Conservation (phyloP, 2,113 vertebrate species). For the Sinocyclocheilus grahami region DNA sequence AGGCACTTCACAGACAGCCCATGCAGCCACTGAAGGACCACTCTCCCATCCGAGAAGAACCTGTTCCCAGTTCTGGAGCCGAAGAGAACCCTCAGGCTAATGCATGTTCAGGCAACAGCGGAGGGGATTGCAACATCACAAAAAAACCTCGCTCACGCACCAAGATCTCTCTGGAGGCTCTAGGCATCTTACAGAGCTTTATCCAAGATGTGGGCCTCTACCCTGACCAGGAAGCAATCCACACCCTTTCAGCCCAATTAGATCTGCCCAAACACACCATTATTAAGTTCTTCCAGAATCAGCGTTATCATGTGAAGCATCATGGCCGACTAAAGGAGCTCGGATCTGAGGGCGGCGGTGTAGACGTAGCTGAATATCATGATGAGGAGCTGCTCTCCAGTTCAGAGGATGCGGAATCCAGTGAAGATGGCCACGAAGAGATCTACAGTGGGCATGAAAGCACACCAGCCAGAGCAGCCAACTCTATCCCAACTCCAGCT, state of each 20-base stretch:
- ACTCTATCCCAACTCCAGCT: constrained; percentile 59
- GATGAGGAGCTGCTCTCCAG: constrained; percentile 97
- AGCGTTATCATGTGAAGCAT: constrained; percentile 97
- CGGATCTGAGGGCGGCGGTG: constrained; percentile 82
- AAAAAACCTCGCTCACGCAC: constrained; percentile 97
- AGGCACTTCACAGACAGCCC: constrained; percentile 91
- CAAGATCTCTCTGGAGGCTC: constrained; percentile 95
- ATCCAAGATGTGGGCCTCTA: constrained; percentile 98
- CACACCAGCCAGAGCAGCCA: constrained; percentile 53
- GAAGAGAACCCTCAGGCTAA: constrained; percentile 68
- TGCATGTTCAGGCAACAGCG: constrained; percentile 66
- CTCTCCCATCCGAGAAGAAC: constrained; percentile 90
- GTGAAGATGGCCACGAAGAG: constrained; percentile 93
- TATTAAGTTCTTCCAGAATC: constrained; percentile 99
- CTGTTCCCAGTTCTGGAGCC: constrained; percentile 75
- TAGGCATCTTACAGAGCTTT: constrained; percentile 98
- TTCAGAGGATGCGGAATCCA: constrained; percentile 93
- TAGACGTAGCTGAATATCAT: constrained; percentile 95
- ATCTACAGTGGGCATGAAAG: constrained; percentile 88
- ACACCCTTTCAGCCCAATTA: constrained; percentile 96
- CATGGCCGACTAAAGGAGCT: constrained; percentile 96
- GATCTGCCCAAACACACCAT: constrained; percentile 99
- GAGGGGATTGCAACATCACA: constrained; percentile 68
- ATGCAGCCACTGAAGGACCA: constrained; percentile 89
- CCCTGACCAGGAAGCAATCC: constrained; percentile 97